Base-by-base conservation (phyloP, 2,888 invertebrate species). In the Venustoraphidia nigricollis region DNA sequence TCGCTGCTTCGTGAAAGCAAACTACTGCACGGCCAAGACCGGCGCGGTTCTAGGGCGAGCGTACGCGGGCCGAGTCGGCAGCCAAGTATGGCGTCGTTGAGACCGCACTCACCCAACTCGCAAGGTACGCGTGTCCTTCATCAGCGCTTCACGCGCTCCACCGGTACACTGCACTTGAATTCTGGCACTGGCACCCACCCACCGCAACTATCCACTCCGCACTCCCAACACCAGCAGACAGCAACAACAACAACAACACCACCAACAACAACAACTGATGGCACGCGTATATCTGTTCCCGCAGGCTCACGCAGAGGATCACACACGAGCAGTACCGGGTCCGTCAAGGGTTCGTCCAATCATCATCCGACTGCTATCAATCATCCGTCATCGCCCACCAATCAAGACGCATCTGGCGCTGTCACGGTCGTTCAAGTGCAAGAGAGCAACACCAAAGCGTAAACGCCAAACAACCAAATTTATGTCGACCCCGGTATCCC, bases 1-100 rank as follows among this genome's bases (percentile, higher is more conserved):
- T 89, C 89, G 3, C 66, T 90, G 56, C 68, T 90, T 59, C 74
- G 84, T 59, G 88, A 89, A 59, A 87, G 83, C 57, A 89, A 89
- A 61, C 69, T 86, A 47, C 68, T 83, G 53, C 87, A 87, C 61
- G 76, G 81, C 42, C 76, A 76, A 64, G 88, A 88, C 59, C 75
- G 89, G 45, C 79, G 87, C 9, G 87, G 88, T 40, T 87, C 88
- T 10, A 75, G 84, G 35, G 80, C 81, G 50, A 87, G 87, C 61
- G 79, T 83, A 59, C 74, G 85, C 36, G 85, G 80, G 11, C 88
- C 89, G 9, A 88, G 88, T 52, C 72, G 89, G 48, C 88, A 88
- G 62, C 85, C 88, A 43, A 89, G 89, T 63, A 84, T 89, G 73
- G 84, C 83, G 56, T 89, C 88, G 50, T 70, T 90, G 53, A 76